phyloP scores from a whole-genome alignment of 2,797 vertebrate genomes.

The Mormyrops boulengeri region DNA sequence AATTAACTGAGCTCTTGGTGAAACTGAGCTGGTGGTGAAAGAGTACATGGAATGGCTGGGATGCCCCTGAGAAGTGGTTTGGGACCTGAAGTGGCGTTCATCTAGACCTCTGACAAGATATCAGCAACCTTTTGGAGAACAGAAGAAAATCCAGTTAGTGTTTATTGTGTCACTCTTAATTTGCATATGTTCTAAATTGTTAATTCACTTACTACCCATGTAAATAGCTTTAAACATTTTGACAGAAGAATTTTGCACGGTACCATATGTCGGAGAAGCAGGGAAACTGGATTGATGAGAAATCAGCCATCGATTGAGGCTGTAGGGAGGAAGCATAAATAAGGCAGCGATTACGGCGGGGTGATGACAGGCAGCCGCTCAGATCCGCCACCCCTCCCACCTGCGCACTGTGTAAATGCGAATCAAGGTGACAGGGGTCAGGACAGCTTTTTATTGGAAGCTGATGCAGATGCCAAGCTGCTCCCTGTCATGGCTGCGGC shows the following conservation, averaged over 20 bases:
- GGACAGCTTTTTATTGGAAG: constrained; percentile 28
- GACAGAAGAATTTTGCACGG: background rate
- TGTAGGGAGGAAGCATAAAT: constrained; percentile 55
- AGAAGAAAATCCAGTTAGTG: background rate
- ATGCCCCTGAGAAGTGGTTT: background rate
- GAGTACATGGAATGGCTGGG: background rate
- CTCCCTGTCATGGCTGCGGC: constrained; percentile 14
- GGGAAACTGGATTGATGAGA: constrained; percentile 34
- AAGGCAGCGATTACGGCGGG: constrained; percentile 48
- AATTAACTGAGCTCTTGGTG: background rate
- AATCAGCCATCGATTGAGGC: constrained; percentile 38
- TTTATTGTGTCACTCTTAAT: background rate
- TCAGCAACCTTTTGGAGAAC: background rate
- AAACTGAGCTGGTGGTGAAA: background rate
- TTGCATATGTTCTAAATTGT: background rate
- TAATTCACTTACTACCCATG: background rate
- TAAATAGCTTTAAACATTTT: background rate
- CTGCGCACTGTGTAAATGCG: constrained; percentile 41
- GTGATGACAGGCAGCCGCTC: constrained; percentile 8
- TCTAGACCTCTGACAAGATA: background rate
- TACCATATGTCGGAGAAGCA: background rate
- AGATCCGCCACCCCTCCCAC: constrained; percentile 30
- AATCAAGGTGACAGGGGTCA: constrained; percentile 48
- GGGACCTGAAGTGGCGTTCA: background rate
- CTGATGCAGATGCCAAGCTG: constrained; percentile 23